A percentile compares a stretch with the other conserved stretches of the same genome.
Evolutionary conservation across 2,888 invertebrate species (phyloP).

Genomic region (Cantharis rufa): DNA sequence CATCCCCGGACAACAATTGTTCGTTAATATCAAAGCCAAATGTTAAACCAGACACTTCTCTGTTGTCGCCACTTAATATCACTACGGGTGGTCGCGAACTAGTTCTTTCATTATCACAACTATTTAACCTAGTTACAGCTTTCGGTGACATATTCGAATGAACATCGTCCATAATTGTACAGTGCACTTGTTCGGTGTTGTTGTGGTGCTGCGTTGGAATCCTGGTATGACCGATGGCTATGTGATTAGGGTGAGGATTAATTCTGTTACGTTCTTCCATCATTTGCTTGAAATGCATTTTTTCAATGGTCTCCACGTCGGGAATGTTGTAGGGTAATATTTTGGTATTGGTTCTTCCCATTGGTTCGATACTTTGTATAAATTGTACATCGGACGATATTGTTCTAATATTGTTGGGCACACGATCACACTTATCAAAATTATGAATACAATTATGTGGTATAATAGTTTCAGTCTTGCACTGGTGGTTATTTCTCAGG

Average conservation of each 20-base stretch:
- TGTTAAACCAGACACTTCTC: constrained; percentile 71
- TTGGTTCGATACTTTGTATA: constrained; percentile 6
- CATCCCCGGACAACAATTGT: constrained; percentile 63
- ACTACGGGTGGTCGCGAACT: constrained; percentile 70
- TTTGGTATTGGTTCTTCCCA: constrained; percentile 32
- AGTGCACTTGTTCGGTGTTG: constrained; percentile 2
- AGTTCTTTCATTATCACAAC: constrained; percentile 29
- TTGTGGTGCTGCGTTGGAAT: not conserved
- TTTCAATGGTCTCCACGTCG: constrained; percentile 59
- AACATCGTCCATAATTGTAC: not conserved
- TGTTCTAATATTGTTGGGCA: not conserved
- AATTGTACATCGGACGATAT: constrained; percentile 3
- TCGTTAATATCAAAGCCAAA: constrained; percentile 83
- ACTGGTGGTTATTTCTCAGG: not conserved
- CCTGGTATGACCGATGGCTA: constrained; percentile 31
- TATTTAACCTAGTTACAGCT: constrained; percentile 2
- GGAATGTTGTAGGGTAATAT: constrained; percentile 51
- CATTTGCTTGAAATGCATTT: constrained; percentile 56
- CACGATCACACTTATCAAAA: not conserved
- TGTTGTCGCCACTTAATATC: constrained; percentile 67
- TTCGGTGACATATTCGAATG: not conserved
- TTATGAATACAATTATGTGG: not conserved
- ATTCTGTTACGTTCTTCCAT: not conserved
- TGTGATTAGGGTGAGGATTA: not conserved
- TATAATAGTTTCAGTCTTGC: not conserved